A percentile compares a stretch with the other conserved stretches of the same genome.
Conservation (phyloP, 2,797 vertebrate species). For the Acrossocheilus wenchowensis region DNA sequence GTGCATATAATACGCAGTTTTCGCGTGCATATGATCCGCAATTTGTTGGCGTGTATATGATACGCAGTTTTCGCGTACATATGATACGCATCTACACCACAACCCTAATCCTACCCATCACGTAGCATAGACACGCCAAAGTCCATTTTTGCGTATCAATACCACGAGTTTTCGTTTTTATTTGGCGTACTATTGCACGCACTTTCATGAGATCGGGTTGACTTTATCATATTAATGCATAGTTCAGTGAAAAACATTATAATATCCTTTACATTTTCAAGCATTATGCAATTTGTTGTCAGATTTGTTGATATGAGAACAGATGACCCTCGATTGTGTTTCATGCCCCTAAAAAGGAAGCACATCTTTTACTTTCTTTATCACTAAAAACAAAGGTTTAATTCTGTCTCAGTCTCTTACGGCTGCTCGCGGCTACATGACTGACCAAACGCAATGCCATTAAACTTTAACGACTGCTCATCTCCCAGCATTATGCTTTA, state of each 20-base stretch:
- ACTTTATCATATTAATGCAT: neutral
- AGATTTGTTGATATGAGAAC: too few relatives aligned
- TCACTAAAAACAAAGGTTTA: neutral
- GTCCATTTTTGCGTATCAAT: too few relatives aligned
- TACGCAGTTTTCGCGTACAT: too few relatives aligned
- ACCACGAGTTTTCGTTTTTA: too few relatives aligned
- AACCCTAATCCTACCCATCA: too few relatives aligned
- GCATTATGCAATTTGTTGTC: neutral
- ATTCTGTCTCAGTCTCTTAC: neutral
- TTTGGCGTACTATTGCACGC: too few relatives aligned
- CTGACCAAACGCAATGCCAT: neutral
- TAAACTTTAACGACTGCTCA: neutral
- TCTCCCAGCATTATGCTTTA: slow-evolving; percentile 2
- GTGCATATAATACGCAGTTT: too few relatives aligned
- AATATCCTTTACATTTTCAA: neutral
- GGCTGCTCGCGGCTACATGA: neutral
- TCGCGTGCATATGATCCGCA: too few relatives aligned
- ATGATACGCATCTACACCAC: too few relatives aligned
- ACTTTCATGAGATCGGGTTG: too few relatives aligned
- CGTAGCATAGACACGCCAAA: too few relatives aligned
- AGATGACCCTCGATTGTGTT: neutral
- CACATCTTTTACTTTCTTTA: neutral
- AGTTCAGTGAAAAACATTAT: neutral
- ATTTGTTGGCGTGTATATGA: too few relatives aligned
- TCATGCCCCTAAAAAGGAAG: neutral